phyloP scores from a whole-genome alignment of 2,888 invertebrate species.

The Nectonema munidae region DNA sequence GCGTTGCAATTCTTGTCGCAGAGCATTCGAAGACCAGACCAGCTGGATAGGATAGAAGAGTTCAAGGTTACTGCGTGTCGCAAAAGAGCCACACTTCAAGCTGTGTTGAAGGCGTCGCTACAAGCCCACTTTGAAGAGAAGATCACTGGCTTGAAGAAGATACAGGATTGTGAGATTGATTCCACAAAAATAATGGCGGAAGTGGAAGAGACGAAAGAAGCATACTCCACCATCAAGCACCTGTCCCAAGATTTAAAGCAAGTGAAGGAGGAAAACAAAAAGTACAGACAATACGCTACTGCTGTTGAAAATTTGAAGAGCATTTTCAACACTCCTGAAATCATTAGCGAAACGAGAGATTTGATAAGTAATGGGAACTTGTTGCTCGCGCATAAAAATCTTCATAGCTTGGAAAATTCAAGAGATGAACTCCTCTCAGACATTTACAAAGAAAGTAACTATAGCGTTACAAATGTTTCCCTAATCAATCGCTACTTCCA shows the following conservation, averaged over 20 bases:
- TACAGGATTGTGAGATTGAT: too few relatives aligned
- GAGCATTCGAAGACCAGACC: conserved; percentile 56
- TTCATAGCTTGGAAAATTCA: conserved; percentile 14
- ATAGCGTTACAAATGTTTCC: too few relatives aligned
- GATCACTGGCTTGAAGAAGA: conserved; percentile 27
- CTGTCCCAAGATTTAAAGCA: too few relatives aligned
- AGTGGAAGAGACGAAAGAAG: too few relatives aligned
- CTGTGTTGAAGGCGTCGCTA: too few relatives aligned
- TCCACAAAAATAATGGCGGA: too few relatives aligned
- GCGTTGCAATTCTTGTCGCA: too few relatives aligned
- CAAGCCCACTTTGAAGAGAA: conserved; percentile 27
- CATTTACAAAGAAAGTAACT: neutral
- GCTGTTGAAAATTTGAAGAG: conserved; percentile 90
- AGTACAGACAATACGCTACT: conserved; percentile 63
- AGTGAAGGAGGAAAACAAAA: conserved; percentile 59
- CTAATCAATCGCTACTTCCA: conserved; percentile 78
- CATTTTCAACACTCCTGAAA: conserved; percentile 81
- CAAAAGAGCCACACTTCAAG: too few relatives aligned
- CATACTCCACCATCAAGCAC: too few relatives aligned
- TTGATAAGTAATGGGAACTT: conserved; percentile 77
- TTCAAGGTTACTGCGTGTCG: too few relatives aligned
- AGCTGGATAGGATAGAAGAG: conserved; percentile 49
- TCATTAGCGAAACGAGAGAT: conserved; percentile 63
- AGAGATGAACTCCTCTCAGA: conserved; percentile 8
- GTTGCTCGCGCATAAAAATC: conserved; percentile 53